Base-by-base conservation (phyloP, 2,797 vertebrate genomes). In the Coregonus suidteri region DNA sequence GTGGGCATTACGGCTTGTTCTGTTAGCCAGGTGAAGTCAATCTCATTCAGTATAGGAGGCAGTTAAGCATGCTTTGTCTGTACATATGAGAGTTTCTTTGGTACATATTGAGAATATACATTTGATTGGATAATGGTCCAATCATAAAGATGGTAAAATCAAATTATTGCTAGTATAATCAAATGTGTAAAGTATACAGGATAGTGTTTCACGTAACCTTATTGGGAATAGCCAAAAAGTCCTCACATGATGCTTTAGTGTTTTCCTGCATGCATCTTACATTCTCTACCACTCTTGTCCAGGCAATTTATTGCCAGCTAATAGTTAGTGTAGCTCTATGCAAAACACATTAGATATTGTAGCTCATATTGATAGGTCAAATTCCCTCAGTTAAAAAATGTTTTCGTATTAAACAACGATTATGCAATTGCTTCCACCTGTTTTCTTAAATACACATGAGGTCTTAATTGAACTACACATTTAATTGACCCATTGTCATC, bases 1-100 rank as follows among this genome's bases (percentile, higher is more conserved):
- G 5, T 51, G 51, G 73, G 51, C 72, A 47, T 70, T 30, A 71
- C 13, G 62, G 20, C 56, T 41, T 75, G 20, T 77, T 70, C 64
- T 79, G 59, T 3, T 56, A 35, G 20, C 7, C 66, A 79, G 81
- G 68, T 16, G 18, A 71, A 56, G n/a, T 52, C 37, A 51, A 13
- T 9, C n/a, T 73, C 37, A 30, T 65, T 37, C 51, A 73, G 25
- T 41, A 56, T 16, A 41, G 37, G 31, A 47, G 41, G 41, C 41
- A 47, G 41, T 47, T 2, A 65, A 75, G 47, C 73, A 66, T 73
- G 69, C 75, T 77, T 77, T 72, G n/a, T 25, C 9, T 4, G 4
- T 41, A 71, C 20, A 71, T 51, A 11, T 14, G 25, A 25, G 25
- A 25, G 25, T 25, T 25, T 25, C 3, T 34, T 34, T 34, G 31